phyloP scores from a whole-genome alignment of 2,113 vertebrate species.

The Rousettus leschenaultii region DNA sequence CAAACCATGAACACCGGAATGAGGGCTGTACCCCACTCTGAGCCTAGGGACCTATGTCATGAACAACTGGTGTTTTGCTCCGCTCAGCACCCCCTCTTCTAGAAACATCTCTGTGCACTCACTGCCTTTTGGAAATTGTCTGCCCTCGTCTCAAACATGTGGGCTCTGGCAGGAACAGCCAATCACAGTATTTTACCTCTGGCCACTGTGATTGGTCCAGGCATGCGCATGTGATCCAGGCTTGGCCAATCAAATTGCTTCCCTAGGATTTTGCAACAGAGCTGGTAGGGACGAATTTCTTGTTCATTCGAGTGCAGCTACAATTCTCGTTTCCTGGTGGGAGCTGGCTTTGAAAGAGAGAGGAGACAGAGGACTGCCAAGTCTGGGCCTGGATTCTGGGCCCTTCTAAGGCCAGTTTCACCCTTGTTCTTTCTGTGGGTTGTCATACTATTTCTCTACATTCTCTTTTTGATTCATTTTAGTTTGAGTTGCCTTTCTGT shows the following conservation, averaged over 20 bases:
- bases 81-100: neutral
- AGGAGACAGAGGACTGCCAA: neutral
- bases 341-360: neutral
- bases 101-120: neutral
- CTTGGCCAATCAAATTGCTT: neutral
- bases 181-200: neutral
- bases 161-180: neutral
- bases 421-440: neutral
- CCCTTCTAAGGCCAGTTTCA: neutral
- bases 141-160: neutral
- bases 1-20: neutral
- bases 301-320: neutral
- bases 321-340: neutral
- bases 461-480: neutral
- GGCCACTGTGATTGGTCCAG: neutral
- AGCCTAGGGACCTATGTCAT: no score
- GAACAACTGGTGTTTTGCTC: neutral
- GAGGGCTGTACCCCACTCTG: neutral
- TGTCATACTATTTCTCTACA: accelerated
- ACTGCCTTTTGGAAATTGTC: neutral
- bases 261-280: neutral
- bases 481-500: neutral
- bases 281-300: no score
- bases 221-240: neutral
- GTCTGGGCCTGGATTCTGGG: neutral